Conservation (phyloP, 2,888 invertebrate genomes). For the Drosophila anceps region DNA sequence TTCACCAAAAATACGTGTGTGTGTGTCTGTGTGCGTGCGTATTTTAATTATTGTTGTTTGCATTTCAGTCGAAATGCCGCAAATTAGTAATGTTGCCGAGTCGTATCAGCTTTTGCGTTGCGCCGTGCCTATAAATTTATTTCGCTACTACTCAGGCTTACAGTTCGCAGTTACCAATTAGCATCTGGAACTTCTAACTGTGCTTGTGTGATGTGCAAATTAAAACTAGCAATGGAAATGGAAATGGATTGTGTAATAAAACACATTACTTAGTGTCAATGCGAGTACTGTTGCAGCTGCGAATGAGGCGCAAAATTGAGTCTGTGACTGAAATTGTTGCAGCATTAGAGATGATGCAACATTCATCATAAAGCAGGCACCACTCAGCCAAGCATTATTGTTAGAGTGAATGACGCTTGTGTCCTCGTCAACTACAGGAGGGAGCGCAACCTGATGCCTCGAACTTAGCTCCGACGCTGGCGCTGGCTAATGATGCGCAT, state of each 20-base stretch:
- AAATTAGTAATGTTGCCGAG: slow-evolving; percentile 58
- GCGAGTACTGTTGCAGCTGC: slow-evolving; percentile 2
- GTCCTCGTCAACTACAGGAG: slow-evolving; percentile 4
- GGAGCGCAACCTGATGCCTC: slow-evolving; percentile 25
- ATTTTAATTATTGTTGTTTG: slow-evolving; percentile 38
- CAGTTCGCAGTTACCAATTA: slow-evolving; percentile 69
- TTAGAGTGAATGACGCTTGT: slow-evolving; percentile 37
- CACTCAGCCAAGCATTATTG: slow-evolving; percentile 44
- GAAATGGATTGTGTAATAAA: slow-evolving; percentile 20
- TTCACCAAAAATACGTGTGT: slow-evolving; percentile 19
- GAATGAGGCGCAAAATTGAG: slow-evolving; percentile 31
- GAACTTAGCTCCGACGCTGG: slow-evolving; percentile 41
- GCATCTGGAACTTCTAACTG: slow-evolving; percentile 31
- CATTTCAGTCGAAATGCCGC: slow-evolving; percentile 54
- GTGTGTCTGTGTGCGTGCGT: not conserved
- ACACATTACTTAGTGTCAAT: slow-evolving; percentile 14
- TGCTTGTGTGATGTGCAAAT: slow-evolving; percentile 31
- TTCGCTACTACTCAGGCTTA: slow-evolving; percentile 46
- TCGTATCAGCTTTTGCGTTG: slow-evolving; percentile 34
- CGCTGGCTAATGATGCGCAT: slow-evolving; percentile 78
- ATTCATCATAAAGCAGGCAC: slow-evolving; percentile 4
- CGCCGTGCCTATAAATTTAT: slow-evolving; percentile 53
- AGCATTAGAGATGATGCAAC: slow-evolving; percentile 22
- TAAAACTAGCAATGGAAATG: slow-evolving; percentile 19
- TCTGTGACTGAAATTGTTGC: slow-evolving; percentile 24